phyloP scores from a whole-genome alignment of 92 coral and sea anemone species.

The Parazoanthus atlanticus region DNA sequence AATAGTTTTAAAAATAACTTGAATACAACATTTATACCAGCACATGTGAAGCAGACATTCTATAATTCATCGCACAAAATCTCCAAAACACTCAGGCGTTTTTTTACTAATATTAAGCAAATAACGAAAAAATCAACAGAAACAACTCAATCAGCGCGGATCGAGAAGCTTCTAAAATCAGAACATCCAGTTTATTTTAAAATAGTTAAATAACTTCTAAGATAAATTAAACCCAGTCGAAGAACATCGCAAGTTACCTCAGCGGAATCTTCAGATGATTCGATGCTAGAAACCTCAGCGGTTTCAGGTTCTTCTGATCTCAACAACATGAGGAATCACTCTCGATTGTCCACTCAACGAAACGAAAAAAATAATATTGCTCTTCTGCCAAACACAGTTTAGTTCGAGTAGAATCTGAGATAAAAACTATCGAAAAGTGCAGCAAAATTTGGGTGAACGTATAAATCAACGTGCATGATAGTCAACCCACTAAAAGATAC shows the following conservation, averaged over 20 bases:
- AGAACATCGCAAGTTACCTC: slow-evolving; percentile 11
- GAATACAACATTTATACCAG: not conserved
- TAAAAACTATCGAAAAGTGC: not conserved
- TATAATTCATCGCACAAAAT: not conserved
- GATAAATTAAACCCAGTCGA: not conserved
- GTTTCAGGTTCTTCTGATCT: not conserved
- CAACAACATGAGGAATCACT: slow-evolving; percentile 19
- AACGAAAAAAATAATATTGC: not conserved
- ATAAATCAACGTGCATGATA: no score
- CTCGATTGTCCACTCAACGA: not conserved
- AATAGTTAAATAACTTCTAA: not conserved
- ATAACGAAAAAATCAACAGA: not conserved
- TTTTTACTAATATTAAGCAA: no score
- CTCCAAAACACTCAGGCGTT: not conserved
- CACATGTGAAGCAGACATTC: not conserved
- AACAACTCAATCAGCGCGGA: not conserved
- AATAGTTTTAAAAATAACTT: not conserved
- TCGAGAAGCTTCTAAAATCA: not conserved
- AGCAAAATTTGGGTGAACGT: not conserved
- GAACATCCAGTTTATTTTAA: no score
- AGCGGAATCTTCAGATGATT: slow-evolving; percentile 4
- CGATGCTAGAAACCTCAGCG: slow-evolving; percentile 26
- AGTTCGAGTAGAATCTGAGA: not conserved
- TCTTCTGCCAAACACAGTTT: not conserved
- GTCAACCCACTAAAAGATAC: slow-evolving; percentile 4